Conservation (phyloP, 1,140 invertebrate species). For the Dolichoris vasculosae region DNA sequence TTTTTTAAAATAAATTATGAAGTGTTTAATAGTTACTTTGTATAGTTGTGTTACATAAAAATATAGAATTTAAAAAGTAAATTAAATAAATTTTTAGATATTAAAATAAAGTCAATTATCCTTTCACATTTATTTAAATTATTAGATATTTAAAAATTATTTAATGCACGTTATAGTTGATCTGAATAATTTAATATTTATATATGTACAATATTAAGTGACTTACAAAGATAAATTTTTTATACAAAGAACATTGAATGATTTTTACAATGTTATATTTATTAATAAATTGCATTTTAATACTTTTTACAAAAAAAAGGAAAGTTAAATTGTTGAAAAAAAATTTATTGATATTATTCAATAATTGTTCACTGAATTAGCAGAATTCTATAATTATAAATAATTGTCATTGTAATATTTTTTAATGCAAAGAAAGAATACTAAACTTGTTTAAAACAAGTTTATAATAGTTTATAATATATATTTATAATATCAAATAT, state of each 20-base stretch:
- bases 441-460: not conserved
- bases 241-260: too few species aligned
- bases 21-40: not conserved
- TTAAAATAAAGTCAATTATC: not conserved
- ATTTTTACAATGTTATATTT: too few species aligned
- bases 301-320: too few species aligned
- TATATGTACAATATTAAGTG: too few species aligned
- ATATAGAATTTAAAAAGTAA: not conserved
- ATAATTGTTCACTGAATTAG: not conserved
- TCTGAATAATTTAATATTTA: not conserved
- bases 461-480: not conserved
- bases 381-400: not conserved
- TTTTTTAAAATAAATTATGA: too few species aligned
- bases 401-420: not conserved
- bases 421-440: not conserved
- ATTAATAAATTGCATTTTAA: too few species aligned
- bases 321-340: too few species aligned
- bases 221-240: too few species aligned
- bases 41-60: slow-evolving; percentile 4
- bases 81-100: not conserved
- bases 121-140: not conserved
- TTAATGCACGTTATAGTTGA: not conserved
- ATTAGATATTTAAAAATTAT: not conserved
- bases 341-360: too few species aligned
- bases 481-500: not conserved